Conservation (phyloP, 2,113 vertebrate species). For the Xenopus laevis region DNA sequence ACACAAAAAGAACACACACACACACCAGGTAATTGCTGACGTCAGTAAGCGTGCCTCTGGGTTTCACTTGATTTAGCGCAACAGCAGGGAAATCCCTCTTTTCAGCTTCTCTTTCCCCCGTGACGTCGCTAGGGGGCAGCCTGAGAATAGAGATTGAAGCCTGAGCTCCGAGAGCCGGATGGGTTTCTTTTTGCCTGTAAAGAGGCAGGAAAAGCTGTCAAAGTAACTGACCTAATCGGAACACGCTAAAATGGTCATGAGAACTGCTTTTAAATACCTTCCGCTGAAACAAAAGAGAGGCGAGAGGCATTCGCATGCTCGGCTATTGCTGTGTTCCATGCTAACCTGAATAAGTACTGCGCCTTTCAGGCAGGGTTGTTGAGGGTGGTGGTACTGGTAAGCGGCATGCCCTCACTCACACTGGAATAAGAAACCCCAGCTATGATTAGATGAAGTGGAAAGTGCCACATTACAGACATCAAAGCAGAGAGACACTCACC, state of each 20-base stretch:
- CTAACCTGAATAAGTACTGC: background rate
- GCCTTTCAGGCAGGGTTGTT: background rate
- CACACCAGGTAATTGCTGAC: background rate
- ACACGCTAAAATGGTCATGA: background rate
- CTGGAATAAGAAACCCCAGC: too few species aligned
- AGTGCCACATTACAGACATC: too few species aligned
- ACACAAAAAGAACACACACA: too few species aligned
- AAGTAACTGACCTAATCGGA: slow-evolving; percentile 18
- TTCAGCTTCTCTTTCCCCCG: background rate
- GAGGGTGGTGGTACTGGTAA: too few species aligned
- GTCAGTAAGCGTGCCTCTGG: background rate
- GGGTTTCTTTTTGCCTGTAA: too few species aligned
- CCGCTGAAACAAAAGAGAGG: background rate
- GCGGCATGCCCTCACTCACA: too few species aligned
- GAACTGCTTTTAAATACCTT: slow-evolving; percentile 19
- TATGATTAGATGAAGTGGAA: too few species aligned
- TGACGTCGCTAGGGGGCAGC: slow-evolving; percentile 29
- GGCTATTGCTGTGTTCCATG: too few species aligned
- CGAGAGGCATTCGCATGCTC: too few species aligned
- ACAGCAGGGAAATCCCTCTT: slow-evolving; percentile 13
- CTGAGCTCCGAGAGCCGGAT: background rate
- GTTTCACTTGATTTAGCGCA: background rate
- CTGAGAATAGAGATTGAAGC: slow-evolving; percentile 24
- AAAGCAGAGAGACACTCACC: slow-evolving; percentile 8
- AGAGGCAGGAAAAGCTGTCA: too few species aligned